A percentile compares a stretch with the other conserved stretches of the same genome.
phyloP scores from a whole-genome alignment of 2,113 vertebrate species.

The Psophia crepitans region DNA sequence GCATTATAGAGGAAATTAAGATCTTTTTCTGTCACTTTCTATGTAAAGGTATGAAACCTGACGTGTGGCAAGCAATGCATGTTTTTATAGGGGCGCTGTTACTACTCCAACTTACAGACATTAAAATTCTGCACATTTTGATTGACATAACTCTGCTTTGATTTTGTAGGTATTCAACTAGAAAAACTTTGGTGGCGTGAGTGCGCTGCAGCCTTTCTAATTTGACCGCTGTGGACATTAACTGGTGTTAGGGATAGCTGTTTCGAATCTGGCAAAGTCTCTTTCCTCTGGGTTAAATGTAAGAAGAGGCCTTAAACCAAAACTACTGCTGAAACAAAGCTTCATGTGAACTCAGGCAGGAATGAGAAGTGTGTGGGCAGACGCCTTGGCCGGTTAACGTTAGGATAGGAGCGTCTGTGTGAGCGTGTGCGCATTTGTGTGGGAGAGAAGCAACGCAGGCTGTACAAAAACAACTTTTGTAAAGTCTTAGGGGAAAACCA shows the following conservation, averaged over 20 bases:
- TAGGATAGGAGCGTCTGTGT: background rate
- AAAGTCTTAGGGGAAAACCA: background rate
- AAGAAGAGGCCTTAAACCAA: background rate
- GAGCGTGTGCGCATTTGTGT: background rate
- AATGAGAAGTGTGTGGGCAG: constrained; percentile 25
- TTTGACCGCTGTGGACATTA: background rate
- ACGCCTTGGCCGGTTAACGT: background rate
- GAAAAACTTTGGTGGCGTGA: background rate
- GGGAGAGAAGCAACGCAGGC: background rate
- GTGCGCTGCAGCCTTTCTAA: background rate
- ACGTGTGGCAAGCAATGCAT: background rate
- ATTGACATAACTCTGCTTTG: background rate
- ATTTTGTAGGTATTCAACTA: background rate
- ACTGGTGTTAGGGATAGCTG: background rate
- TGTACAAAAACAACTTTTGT: background rate
- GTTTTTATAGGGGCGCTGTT: background rate
- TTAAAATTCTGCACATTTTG: background rate
- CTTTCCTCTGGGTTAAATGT: background rate
- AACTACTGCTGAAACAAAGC: background rate
- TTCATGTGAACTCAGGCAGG: background rate
- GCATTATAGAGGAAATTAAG: background rate
- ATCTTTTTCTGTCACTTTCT: background rate
- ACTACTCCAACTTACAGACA: background rate
- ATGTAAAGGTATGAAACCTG: background rate
- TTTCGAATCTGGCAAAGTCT: background rate